phyloP scores from a whole-genome alignment of 2,888 invertebrate genomes.

The Orchesella flavescens region DNA sequence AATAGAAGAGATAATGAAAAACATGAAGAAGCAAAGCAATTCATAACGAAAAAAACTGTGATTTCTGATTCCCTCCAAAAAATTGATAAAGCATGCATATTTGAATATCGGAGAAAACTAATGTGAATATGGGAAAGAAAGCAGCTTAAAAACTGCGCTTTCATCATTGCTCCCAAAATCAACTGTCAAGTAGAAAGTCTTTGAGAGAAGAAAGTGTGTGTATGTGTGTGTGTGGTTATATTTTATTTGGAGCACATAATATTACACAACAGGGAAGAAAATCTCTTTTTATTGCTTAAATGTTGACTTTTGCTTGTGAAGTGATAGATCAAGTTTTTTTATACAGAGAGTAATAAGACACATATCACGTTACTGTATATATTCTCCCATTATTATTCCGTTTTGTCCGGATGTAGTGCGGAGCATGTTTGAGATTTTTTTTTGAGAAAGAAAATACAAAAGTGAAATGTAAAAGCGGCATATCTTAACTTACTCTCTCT shows the following conservation, averaged over 20 bases:
- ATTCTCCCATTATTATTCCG: conserved; percentile 17
- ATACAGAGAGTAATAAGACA: conserved; percentile 37
- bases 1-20: conserved; percentile 26
- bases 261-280: conserved; percentile 15
- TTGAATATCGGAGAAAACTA: neutral
- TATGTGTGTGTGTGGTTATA: conserved; percentile 16
- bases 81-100: neutral
- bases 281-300: conserved; percentile 46
- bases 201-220: neutral
- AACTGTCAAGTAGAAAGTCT: neutral
- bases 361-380: conserved; percentile 35
- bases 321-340: conserved; percentile 60
- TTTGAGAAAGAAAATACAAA: neutral
- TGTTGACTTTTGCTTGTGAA: conserved; percentile 59
- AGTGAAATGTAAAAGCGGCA: conserved; percentile 12
- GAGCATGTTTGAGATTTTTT: neutral
- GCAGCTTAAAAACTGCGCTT: conserved; percentile 26
- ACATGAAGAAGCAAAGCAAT: neutral
- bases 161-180: neutral
- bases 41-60: conserved; percentile 19
- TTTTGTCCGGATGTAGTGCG: neutral
- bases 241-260: neutral
- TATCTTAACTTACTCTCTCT: neutral
- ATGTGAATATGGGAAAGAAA: conserved; percentile 27
- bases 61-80: conserved; percentile 4